Conservation (phyloP, 2,888 invertebrate genomes). For the Dorcus parallelipipedus region DNA sequence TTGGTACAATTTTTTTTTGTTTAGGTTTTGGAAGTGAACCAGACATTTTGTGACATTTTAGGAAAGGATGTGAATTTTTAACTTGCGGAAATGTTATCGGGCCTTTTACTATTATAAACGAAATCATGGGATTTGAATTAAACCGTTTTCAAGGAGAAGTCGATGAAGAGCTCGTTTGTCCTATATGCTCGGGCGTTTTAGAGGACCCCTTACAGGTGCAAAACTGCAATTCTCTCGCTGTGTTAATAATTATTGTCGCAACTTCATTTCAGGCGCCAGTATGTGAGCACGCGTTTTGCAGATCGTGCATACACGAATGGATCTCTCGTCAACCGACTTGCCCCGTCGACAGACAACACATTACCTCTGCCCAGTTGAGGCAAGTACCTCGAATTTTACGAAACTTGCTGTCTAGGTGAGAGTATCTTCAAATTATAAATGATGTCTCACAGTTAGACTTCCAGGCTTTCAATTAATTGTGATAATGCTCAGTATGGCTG, state of each 20-base stretch:
- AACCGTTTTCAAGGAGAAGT: slow-evolving; percentile 93
- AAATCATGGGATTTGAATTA: slow-evolving; percentile 87
- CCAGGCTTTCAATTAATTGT: slow-evolving; percentile 82
- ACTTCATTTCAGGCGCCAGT: slow-evolving; percentile 71
- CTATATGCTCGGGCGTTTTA: slow-evolving; percentile 92
- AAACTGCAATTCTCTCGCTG: neutral
- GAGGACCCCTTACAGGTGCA: slow-evolving; percentile 91
- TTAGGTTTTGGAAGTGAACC: neutral
- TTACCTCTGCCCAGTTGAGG: slow-evolving; percentile 84
- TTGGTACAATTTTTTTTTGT: neutral
- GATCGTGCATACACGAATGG: slow-evolving; percentile 93
- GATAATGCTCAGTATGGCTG: slow-evolving; percentile 90
- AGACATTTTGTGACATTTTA: slow-evolving; percentile 1
- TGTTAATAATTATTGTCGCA: neutral
- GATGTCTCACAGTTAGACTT: slow-evolving; percentile 28
- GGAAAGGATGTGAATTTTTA: neutral
- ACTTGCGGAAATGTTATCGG: neutral
- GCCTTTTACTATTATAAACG: neutral
- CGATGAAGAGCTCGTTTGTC: slow-evolving; percentile 94
- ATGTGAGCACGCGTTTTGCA: slow-evolving; percentile 96
- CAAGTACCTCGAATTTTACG: slow-evolving; percentile 91
- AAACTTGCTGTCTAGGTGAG: slow-evolving; percentile 79
- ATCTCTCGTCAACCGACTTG: slow-evolving; percentile 90
- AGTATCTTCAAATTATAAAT: too few species aligned
- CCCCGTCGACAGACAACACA: slow-evolving; percentile 88